Evolutionary conservation across 1,140 invertebrate genomes (phyloP).

Genomic region (Diorhabda elongata): DNA sequence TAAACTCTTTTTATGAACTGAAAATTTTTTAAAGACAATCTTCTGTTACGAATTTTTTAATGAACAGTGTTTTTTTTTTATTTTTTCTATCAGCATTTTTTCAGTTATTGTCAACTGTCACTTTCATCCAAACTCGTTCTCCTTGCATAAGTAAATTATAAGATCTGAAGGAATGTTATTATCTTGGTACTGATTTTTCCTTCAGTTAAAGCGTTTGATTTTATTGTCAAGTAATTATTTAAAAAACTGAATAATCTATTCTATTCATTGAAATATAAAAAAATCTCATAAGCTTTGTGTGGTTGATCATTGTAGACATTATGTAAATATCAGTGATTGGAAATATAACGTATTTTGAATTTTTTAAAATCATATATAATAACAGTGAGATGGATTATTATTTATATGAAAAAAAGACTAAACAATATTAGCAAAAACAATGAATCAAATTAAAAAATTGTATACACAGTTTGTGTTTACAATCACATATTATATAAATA

Average conservation of each 20-base stretch:
- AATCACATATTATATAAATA: not conserved
- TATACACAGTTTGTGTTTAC: not conserved
- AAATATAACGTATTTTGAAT: not conserved
- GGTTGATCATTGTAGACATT: no score
- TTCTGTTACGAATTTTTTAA: not conserved
- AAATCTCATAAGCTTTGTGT: no score
- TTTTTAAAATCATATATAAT: not conserved
- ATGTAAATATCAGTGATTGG: no score
- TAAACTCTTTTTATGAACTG: not conserved
- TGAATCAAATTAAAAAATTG: not conserved
- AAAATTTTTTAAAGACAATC: not conserved
- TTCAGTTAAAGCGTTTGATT: not conserved
- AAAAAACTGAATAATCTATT: not conserved
- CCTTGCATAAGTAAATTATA: not conserved
- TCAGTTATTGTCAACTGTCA: conserved; percentile 5
- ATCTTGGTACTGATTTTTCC: not conserved
- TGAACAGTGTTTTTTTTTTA: not conserved
- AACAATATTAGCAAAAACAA: not conserved
- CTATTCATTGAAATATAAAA: no score
- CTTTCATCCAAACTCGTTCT: not conserved
- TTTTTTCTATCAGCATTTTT: not conserved
- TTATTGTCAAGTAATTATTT: not conserved
- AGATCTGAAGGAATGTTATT: not conserved
- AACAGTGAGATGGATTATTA: not conserved
- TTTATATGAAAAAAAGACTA: not conserved